Evolutionary conservation across 2,888 invertebrate species (phyloP), one percentile per base, ranked within the genome.

Genomic region (Teleogryllus oceanicus): DNA sequence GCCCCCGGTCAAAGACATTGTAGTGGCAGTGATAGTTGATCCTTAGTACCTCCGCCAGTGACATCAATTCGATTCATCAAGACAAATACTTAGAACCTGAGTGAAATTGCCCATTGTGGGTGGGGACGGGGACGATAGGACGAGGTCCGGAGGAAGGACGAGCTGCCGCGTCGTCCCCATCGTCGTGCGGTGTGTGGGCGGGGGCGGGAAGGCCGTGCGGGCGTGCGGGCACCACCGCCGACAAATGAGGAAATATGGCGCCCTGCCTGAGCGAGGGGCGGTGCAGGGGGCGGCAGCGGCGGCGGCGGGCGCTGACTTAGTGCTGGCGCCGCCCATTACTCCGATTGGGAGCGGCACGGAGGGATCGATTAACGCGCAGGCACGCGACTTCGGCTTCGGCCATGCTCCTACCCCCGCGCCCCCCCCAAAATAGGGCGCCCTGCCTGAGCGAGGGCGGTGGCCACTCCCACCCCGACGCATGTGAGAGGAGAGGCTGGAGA

Each of bases 191-290:
- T 24, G 2, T 24, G 24, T 2, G 1, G 24, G 24, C 24, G n/a
- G 62, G 62, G 13, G 21, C 1, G 21, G 21, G 21, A 21, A 1
- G 21, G 21, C 21, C 21, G 21, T 21, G 21, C 4, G 62, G 62
- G 62, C 4, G 62, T 11, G 62, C 62, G 62, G 62, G n/a, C 16
- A 0, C 62, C 16, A 62, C 62, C n/a, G 62, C 16, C 62, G 62
- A 62, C 62, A 62, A 62, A 62, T 62, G 13, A 62, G 62, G 62
- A 62, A 62, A 62, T 62, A 62, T 62, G 62, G 62, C 62, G 62
- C 62, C 0, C 5, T 62, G 62, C n/a, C 62, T 62, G 24, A 24
- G 24, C 24, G 24, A 24, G 24, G 24, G 24, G 21, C 21, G 24
- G 62, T 62, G 13, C 11, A 3, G 62, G n/a, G 16, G 13, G 62